Conservation (phyloP, 92 coral and sea anemone species). For the Umimayanthus kanabou region DNA sequence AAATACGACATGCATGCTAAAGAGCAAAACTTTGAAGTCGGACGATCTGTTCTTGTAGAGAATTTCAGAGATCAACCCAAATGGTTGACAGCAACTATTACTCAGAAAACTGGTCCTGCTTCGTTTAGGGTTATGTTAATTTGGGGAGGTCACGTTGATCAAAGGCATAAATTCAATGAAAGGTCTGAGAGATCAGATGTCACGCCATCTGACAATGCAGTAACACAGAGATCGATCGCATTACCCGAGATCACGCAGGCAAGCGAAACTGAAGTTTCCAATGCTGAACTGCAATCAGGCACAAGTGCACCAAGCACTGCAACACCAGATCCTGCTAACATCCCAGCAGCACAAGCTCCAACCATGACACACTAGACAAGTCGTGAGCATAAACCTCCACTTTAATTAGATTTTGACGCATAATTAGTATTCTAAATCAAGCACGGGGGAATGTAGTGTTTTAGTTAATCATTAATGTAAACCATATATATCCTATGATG, state of each 20-base stretch:
- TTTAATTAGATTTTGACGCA: slow-evolving; percentile 21
- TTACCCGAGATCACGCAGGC: slow-evolving; percentile 4
- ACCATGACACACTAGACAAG: slow-evolving; percentile 25
- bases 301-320: slow-evolving; percentile 20
- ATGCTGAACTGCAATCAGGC: slow-evolving; percentile 34
- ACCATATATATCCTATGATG: neutral
- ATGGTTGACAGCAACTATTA: no score
- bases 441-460: slow-evolving; percentile 28
- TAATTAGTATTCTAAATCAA: slow-evolving; percentile 1
- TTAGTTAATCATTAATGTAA: neutral
- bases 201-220: slow-evolving; percentile 18
- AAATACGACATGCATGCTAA: no score
- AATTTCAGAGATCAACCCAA: no score
- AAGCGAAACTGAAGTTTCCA: slow-evolving; percentile 29
- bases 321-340: slow-evolving; percentile 22
- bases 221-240: slow-evolving; percentile 4
- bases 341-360: slow-evolving; percentile 21
- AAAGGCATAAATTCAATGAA: slow-evolving; percentile 20
- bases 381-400: slow-evolving; percentile 30
- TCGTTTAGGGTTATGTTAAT: slow-evolving; percentile 33
- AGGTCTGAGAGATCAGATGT: neutral
- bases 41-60: no score
- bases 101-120: slow-evolving; percentile 9
- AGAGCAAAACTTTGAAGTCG: no score
- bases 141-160: slow-evolving; percentile 34